These are phyloP conservation scores for Sebastes diaconus DNA, from an alignment of 2,797 vertebrate genomes.

Conservation along the genomic window DNA sequence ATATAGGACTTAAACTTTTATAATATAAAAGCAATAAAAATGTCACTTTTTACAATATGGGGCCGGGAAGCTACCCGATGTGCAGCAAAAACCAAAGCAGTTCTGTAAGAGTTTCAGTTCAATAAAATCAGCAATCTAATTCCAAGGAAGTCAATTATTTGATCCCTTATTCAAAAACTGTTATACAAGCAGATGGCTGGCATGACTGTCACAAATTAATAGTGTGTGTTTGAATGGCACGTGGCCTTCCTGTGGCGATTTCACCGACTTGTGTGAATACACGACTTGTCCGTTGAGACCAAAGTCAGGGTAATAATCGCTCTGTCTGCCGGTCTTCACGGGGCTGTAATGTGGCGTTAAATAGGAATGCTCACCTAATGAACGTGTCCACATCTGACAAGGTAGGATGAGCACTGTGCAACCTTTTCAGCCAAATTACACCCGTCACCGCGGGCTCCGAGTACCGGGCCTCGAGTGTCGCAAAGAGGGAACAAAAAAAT, in stretches of 20 bases:
- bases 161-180: slow-evolving; percentile 18
- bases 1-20: too few relatives aligned
- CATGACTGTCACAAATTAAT: slow-evolving; percentile 56
- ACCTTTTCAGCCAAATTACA: slow-evolving; percentile 71
- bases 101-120: background rate
- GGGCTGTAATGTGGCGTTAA: slow-evolving; percentile 80
- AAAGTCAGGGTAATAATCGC: slow-evolving; percentile 69
- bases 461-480: slow-evolving; percentile 9
- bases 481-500: slow-evolving; percentile 31
- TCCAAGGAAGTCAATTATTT: slow-evolving; percentile 14
- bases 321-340: slow-evolving; percentile 56
- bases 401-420: slow-evolving; percentile 70
- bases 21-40: too few relatives aligned
- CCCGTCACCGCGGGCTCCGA: slow-evolving; percentile 25
- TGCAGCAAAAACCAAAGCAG: background rate
- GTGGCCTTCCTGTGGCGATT: slow-evolving; percentile 50
- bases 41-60: too few relatives aligned
- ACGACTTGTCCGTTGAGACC: slow-evolving; percentile 56
- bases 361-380: slow-evolving; percentile 78
- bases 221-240: slow-evolving; percentile 53
- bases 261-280: slow-evolving; percentile 45
- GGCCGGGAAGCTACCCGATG: background rate
- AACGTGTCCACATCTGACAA: slow-evolving; percentile 80
- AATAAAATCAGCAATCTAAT: slow-evolving; percentile 7
- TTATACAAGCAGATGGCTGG: slow-evolving; percentile 26